Percentiles rank a stretch among this genome's conserved stretches.
These are phyloP conservation scores for Bagarius yarrelli DNA, from an alignment of 2,113 vertebrate genomes.

Conservation along the genomic window DNA sequence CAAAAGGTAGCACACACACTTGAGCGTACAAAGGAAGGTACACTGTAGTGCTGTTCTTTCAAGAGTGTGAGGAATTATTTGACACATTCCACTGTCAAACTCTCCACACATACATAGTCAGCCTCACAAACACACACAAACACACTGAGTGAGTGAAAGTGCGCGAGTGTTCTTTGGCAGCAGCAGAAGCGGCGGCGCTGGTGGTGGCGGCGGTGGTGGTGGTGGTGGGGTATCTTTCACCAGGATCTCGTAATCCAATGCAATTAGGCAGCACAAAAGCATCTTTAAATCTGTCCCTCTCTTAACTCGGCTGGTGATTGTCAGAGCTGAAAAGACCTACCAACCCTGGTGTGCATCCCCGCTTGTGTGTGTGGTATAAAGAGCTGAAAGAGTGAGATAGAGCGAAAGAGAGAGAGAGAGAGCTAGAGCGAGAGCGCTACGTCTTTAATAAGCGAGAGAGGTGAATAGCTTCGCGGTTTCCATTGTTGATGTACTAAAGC, in stretches of 20 bases:
- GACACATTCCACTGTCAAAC: not conserved
- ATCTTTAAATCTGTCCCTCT: slow-evolving; percentile 85
- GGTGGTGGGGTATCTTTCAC: slow-evolving; percentile 72
- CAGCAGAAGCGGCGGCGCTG: slow-evolving; percentile 64
- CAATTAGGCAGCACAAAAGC: slow-evolving; percentile 90
- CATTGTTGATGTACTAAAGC: slow-evolving; percentile 11
- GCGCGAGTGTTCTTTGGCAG: slow-evolving; percentile 34
- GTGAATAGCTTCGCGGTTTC: slow-evolving; percentile 30
- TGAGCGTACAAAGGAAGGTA: not conserved
- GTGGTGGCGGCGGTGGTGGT: slow-evolving; percentile 54
- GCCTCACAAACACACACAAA: slow-evolving; percentile 50
- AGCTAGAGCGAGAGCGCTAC: slow-evolving; percentile 8
- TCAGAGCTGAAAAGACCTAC: slow-evolving; percentile 71
- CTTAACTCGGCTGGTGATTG: slow-evolving; percentile 67
- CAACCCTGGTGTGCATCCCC: slow-evolving; percentile 64
- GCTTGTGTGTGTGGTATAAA: slow-evolving; percentile 1
- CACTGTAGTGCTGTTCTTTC: not conserved
- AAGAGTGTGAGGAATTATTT: slow-evolving; percentile 17
- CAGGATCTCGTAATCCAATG: slow-evolving; percentile 82
- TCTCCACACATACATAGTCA: not conserved
- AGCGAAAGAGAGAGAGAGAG: not conserved
- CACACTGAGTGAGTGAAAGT: not conserved
- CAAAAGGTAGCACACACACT: not conserved
- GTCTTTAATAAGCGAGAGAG: slow-evolving; percentile 5
- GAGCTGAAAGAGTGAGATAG: not conserved